Conservation (phyloP, 30 jellyfish, hydroid and myxozoan species). For the Mastigias papua region DNA sequence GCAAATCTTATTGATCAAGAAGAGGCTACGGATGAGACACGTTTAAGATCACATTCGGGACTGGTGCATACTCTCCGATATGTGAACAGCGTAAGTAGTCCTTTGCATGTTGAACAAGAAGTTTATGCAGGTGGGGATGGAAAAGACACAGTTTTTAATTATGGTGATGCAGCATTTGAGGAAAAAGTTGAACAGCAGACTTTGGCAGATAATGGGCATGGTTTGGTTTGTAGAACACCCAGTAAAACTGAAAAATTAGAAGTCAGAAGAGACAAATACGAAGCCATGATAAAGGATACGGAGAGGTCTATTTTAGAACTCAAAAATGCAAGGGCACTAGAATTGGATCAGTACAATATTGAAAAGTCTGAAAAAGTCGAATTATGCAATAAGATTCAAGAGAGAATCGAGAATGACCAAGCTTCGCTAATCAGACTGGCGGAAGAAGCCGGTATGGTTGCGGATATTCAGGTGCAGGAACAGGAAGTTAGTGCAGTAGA, state of each 20-base stretch:
- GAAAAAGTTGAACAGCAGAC: constrained; percentile 14
- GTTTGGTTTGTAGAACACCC: constrained; percentile 9
- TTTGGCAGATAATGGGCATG: constrained; percentile 6
- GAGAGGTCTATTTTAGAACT: constrained; percentile 62
- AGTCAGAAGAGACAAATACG: constrained; percentile 39
- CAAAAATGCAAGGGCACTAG: constrained; percentile 71
- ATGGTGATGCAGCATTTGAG: constrained; percentile 58
- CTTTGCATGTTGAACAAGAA: constrained; percentile 66
- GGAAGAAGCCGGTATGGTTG: constrained; percentile 14
- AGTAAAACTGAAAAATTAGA: constrained; percentile 70
- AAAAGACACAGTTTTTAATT: constrained; percentile 3
- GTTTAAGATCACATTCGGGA: constrained; percentile 32
- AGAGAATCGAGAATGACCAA: constrained; percentile 44
- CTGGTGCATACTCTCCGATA: constrained; percentile 66
- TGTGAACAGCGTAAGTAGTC: constrained; percentile 66
- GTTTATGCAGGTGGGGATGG: constrained; percentile 1
- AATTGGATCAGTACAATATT: constrained; percentile 50
- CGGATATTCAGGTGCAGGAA: background rate
- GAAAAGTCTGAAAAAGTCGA: constrained; percentile 40
- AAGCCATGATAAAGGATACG: constrained; percentile 55
- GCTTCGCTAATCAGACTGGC: constrained; percentile 12
- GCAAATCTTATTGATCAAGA: constrained; percentile 47
- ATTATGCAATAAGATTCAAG: constrained; percentile 25
- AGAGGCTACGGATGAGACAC: constrained; percentile 40
- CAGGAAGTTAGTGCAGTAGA: background rate